Evolutionary conservation across 2,888 invertebrate species (phyloP).

Genomic region (Coelopa pilipes): DNA sequence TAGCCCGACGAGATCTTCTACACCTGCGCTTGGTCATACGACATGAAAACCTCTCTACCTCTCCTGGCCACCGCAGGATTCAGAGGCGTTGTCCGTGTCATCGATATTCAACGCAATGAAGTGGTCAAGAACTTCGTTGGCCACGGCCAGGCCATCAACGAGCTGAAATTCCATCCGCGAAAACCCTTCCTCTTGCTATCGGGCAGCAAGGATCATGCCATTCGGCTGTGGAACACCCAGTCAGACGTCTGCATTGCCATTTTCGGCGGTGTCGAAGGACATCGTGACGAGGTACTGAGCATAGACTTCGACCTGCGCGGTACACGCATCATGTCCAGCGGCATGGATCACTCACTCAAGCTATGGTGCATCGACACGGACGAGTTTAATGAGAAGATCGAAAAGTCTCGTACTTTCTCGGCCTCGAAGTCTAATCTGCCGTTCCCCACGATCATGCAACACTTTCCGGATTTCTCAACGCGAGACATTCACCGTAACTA

Average conservation of each 20-base stretch:
- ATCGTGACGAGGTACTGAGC: constrained; percentile 89
- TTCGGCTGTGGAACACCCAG: constrained; percentile 93
- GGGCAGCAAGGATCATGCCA: constrained; percentile 87
- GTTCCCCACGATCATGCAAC: constrained; percentile 89
- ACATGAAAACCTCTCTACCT: constrained; percentile 81
- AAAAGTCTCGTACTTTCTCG: constrained; percentile 85
- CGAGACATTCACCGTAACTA: constrained; percentile 98
- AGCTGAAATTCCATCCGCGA: constrained; percentile 91
- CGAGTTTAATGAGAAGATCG: constrained; percentile 84
- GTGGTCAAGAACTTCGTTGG: constrained; percentile 89
- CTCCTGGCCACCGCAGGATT: constrained; percentile 92
- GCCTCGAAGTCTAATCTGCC: constrained; percentile 81
- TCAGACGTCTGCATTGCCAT: constrained; percentile 94
- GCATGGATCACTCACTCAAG: constrained; percentile 98
- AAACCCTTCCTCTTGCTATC: constrained; percentile 86
- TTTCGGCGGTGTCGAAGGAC: constrained; percentile 97
- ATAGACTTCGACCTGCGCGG: constrained; percentile 88
- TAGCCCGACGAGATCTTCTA: constrained; percentile 95
- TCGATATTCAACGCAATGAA: constrained; percentile 84
- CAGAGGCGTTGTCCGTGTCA: constrained; percentile 89
- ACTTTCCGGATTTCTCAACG: constrained; percentile 96
- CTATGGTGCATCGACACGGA: constrained; percentile 90
- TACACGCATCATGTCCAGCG: constrained; percentile 91
- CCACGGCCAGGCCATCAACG: constrained; percentile 91
- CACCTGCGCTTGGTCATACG: constrained; percentile 95